These are phyloP conservation scores for Brachymystax lenok DNA, from an alignment of 2,797 vertebrate genomes.

Conservation along the genomic window DNA sequence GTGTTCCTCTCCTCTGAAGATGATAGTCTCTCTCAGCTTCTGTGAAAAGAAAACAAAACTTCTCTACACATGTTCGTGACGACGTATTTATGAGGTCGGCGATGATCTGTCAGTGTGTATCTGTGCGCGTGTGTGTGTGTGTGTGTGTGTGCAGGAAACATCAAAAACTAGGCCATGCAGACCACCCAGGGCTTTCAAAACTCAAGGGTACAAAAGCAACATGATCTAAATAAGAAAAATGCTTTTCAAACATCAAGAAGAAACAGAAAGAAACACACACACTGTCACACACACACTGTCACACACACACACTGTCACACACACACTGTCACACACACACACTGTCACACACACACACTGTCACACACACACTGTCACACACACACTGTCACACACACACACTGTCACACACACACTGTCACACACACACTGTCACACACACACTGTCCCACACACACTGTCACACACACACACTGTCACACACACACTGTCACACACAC, in stretches of 20 bases:
- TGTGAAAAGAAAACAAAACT: slow-evolving; percentile 40
- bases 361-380: too few species aligned
- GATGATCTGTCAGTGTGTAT: too few species aligned
- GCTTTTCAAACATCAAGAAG: slow-evolving; percentile 47
- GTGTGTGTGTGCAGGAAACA: slow-evolving; percentile 63
- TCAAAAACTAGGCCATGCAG: slow-evolving; percentile 77
- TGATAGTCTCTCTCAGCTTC: too few species aligned
- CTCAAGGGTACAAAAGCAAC: slow-evolving; percentile 70
- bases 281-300: too few species aligned
- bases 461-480: too few species aligned
- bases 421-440: not conserved
- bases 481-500: too few species aligned
- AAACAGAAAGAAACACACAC: slow-evolving; percentile 9
- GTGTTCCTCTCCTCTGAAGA: too few species aligned
- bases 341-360: too few species aligned
- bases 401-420: not conserved
- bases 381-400: too few species aligned
- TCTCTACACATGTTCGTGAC: slow-evolving; percentile 55
- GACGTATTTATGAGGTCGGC: slow-evolving; percentile 44
- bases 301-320: too few species aligned
- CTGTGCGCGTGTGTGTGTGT: slow-evolving; percentile 29
- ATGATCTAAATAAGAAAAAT: slow-evolving; percentile 66
- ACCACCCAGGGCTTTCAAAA: slow-evolving; percentile 78
- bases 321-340: too few species aligned
- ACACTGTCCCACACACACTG: too few species aligned